A percentile compares a stretch with the other conserved stretches of the same genome.
phyloP scores from a whole-genome alignment of 2,113 vertebrate genomes.

The Vulpes vulpes region DNA sequence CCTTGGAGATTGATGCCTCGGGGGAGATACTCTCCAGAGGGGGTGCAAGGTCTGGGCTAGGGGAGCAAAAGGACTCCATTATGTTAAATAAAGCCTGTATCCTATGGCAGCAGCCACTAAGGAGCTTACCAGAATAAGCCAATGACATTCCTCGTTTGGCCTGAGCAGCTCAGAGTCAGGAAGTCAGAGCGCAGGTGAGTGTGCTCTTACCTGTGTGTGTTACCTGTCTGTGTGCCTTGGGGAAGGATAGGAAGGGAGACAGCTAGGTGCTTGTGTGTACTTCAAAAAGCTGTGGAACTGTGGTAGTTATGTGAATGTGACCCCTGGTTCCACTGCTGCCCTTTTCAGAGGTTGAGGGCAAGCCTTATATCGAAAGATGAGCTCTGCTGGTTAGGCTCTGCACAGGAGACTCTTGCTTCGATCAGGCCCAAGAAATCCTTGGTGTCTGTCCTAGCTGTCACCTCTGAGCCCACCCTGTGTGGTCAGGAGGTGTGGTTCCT shows the following conservation, averaged over 20 bases:
- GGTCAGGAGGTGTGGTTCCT: not conserved
- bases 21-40: conserved; percentile 64
- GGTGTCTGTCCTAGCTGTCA: not conserved
- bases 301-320: not conserved
- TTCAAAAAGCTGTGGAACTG: not conserved
- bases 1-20: conserved; percentile 71
- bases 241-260: not conserved
- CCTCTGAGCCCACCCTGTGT: not conserved
- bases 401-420: not conserved
- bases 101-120: conserved; percentile 41
- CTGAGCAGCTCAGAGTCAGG: conserved; percentile 71
- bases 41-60: conserved; percentile 51
- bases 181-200: conserved; percentile 82
- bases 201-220: conserved; percentile 64
- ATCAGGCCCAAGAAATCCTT: not conserved
- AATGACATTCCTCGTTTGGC: conserved; percentile 72
- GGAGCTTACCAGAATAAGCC: conserved; percentile 76
- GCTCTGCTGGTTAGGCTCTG: not conserved
- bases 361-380: not conserved
- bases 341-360: not conserved
- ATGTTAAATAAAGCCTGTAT: conserved; percentile 52
- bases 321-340: not conserved
- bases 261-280: not conserved
- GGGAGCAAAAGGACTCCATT: conserved; percentile 63
- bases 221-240: conserved; percentile 50